phyloP scores from a whole-genome alignment of 2,113 vertebrate genomes.

The Lethenteron camtschaticum region DNA sequence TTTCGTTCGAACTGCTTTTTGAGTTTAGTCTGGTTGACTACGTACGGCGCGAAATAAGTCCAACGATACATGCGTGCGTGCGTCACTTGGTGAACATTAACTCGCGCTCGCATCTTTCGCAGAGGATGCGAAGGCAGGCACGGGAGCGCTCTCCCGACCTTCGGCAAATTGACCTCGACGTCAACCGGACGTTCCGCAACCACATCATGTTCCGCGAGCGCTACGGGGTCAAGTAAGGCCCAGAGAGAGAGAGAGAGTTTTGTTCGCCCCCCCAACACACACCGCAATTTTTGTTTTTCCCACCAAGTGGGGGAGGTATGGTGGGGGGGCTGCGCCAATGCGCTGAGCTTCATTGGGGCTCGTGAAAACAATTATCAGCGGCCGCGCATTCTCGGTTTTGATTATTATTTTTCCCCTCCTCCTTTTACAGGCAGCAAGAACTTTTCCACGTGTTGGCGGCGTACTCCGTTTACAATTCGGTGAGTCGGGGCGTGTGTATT shows the following conservation, averaged over 20 bases:
- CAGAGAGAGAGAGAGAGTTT: too few species aligned
- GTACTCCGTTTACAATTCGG: slow-evolving; percentile 71
- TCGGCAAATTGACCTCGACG: slow-evolving; percentile 69
- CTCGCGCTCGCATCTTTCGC: slow-evolving; percentile 3
- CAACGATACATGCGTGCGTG: too few species aligned
- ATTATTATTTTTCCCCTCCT: slow-evolving; percentile 10
- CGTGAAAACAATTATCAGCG: too few species aligned
- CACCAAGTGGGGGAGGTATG: too few species aligned
- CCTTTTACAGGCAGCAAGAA: slow-evolving; percentile 44
- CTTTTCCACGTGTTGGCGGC: slow-evolving; percentile 65
- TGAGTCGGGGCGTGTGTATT: slow-evolving; percentile 21
- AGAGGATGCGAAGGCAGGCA: slow-evolving; percentile 70
- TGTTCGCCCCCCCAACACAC: too few species aligned
- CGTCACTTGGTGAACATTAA: too few species aligned
- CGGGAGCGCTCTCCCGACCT: slow-evolving; percentile 47
- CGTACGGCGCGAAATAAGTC: too few species aligned
- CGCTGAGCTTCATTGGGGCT: too few species aligned
- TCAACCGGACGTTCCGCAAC: slow-evolving; percentile 73
- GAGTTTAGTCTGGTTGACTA: too few species aligned
- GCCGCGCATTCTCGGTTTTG: not conserved
- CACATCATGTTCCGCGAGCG: slow-evolving; percentile 81
- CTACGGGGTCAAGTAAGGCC: slow-evolving; percentile 60
- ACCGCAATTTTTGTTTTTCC: too few species aligned
- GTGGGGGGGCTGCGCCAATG: too few species aligned
- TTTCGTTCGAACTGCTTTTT: too few species aligned